Percentiles rank a stretch among this genome's conserved stretches.
phyloP scores from a whole-genome alignment of 2,113 vertebrate genomes.

The Callorhinus ursinus region DNA sequence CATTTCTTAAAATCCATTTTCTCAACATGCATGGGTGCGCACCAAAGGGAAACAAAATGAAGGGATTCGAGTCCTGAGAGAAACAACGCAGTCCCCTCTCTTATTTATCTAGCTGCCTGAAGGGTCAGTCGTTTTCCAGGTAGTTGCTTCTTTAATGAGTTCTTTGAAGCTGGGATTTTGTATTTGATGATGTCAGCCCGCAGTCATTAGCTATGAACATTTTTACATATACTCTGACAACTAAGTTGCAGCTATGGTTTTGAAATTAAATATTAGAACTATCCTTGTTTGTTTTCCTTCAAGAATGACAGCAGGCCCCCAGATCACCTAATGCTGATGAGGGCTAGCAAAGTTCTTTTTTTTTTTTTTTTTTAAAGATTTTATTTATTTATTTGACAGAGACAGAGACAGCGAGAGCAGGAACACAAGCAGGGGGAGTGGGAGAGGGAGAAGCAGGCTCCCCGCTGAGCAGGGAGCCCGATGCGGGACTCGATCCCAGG shows the following conservation, averaged over 20 bases:
- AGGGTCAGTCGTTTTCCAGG: not conserved
- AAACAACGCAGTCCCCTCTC: not conserved
- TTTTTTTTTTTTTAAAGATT: no score
- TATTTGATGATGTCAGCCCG: not conserved
- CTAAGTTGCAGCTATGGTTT: not conserved
- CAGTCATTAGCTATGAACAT: not conserved
- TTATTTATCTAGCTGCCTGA: not conserved
- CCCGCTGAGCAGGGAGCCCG: no score
- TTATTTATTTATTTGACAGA: no score
- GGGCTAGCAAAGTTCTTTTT: not conserved
- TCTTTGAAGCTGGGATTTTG: slow-evolving; percentile 37
- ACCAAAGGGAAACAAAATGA: not conserved
- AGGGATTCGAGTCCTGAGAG: not conserved
- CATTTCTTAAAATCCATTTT: not conserved
- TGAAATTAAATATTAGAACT: not conserved
- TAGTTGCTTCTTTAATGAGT: slow-evolving; percentile 30
- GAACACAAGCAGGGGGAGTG: no score
- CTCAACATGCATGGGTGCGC: not conserved
- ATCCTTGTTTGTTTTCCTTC: slow-evolving; percentile 29
- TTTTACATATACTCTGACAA: not conserved
- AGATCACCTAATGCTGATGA: not conserved
- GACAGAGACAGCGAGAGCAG: no score
- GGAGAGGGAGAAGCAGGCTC: no score
- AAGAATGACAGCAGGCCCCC: not conserved
- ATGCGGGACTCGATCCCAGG: no score